Percentiles rank a stretch among this genome's conserved stretches.
These are phyloP conservation scores for Zaprionus ornatus DNA, from an alignment of 1,140 invertebrate genomes.

Conservation along the genomic window DNA sequence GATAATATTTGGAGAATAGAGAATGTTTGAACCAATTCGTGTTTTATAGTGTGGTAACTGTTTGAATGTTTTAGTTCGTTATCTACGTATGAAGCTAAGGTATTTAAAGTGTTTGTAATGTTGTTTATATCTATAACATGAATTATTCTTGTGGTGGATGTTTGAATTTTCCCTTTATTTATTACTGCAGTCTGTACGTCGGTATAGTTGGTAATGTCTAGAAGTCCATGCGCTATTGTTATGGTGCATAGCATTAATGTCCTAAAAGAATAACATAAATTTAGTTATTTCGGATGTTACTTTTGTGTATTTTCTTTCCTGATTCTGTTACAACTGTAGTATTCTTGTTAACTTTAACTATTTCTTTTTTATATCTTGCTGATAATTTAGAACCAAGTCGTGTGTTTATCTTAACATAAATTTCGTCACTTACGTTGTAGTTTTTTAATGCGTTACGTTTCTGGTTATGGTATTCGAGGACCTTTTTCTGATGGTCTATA, in stretches of 20 bases:
- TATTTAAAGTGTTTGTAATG: background rate
- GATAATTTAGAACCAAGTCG: conserved; percentile 1
- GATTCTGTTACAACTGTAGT: no score
- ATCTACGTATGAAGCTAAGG: background rate
- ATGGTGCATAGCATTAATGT: no score
- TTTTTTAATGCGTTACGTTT: background rate
- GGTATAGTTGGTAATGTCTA: background rate
- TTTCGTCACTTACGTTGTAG: background rate
- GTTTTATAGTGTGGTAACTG: no score
- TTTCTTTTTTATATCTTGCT: no score
- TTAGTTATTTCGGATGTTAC: no score
- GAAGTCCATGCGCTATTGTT: no score
- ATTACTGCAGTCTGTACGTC: background rate
- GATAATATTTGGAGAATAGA: conserved; percentile 1
- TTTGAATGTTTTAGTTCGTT: background rate
- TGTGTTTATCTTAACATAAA: background rate
- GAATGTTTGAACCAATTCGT: no score
- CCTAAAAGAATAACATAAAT: no score
- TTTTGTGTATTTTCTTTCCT: no score
- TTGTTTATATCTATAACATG: background rate
- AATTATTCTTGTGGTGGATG: background rate
- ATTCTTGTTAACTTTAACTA: no score
- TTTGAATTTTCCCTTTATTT: background rate
- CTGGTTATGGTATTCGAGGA: background rate
- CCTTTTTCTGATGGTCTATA: background rate